Evolutionary conservation across 2,113 vertebrate genomes (phyloP), one percentile per base, ranked within the genome.

Genomic region (Euleptes europaea): DNA sequence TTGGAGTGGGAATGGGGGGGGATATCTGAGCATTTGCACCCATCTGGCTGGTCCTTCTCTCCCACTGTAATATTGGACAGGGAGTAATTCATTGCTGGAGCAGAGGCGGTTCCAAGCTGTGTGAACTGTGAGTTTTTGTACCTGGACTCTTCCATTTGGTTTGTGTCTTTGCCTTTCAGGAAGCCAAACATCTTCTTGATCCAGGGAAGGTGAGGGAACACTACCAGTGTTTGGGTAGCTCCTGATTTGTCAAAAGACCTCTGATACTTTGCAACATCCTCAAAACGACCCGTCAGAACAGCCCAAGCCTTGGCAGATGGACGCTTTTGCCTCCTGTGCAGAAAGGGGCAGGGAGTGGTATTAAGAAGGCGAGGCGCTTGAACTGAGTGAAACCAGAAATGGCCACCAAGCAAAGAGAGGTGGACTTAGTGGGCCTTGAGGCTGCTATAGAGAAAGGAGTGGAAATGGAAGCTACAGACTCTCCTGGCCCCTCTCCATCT

Each of bases 401-500:
- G 76, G 31, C 76, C 1, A 7, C 76, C 0, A 76, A 85, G 5
- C 35, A 17, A 47, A 70, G 19, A 40, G 91, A 90, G 85, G 87
- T 90, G 57, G 31, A 90, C 13, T 26, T 77, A 40, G 40, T 0
- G 57, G 88, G 87, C 65, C 47, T 40, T 17, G 87, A 88, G 71
- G 82, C 84, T 31, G 9, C 72, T 42, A 85, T 80, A 35, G 92
- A 89, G 66, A 84, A 82, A 80, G 89, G 89, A 65, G 89, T 92
- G 44, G 92, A 95, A 86, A 90, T 89, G 17, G 94, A 95, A 57
- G 92, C 93, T 33, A 42, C 66, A 10, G 82, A 76, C 5, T 23
- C 21, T 1, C 5, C 44, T 2, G 33, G 42, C 13, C 42, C 60
- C 11, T n/a, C 31, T 1, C 40, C 31, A 2, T 26, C 9, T 12